Conservation (phyloP, 2,113 vertebrate genomes). For the Columba janthina region DNA sequence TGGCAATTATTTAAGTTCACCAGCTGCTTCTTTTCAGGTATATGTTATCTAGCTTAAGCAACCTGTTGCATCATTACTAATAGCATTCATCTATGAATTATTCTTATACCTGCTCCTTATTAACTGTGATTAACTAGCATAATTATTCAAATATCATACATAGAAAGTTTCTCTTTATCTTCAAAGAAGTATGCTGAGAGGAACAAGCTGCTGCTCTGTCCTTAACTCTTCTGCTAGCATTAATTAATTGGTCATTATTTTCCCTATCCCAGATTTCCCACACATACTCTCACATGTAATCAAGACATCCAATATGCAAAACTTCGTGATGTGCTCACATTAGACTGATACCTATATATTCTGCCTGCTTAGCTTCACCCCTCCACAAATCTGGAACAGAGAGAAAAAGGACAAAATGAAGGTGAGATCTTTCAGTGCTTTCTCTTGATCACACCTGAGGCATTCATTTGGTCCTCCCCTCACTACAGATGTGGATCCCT, state of each 20-base stretch:
- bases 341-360: background rate
- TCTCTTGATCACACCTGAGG: background rate
- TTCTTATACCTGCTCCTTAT: background rate
- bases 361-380: background rate
- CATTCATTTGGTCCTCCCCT: background rate
- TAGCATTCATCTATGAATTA: background rate
- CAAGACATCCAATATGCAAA: background rate
- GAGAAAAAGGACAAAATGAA: background rate
- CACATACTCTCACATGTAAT: accelerated
- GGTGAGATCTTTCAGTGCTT: accelerated
- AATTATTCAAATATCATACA: background rate
- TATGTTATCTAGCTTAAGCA: background rate
- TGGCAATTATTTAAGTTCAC: background rate
- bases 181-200: background rate
- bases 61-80: background rate
- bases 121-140: background rate
- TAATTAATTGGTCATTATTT: background rate
- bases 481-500: background rate
- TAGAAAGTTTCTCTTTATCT: background rate
- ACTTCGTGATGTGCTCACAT: background rate
- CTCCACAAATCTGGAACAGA: accelerated
- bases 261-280: background rate
- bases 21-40: background rate
- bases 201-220: background rate
- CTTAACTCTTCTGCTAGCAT: background rate